Base-by-base conservation (phyloP, 1,140 invertebrate species). In the Magallana gigas region DNA sequence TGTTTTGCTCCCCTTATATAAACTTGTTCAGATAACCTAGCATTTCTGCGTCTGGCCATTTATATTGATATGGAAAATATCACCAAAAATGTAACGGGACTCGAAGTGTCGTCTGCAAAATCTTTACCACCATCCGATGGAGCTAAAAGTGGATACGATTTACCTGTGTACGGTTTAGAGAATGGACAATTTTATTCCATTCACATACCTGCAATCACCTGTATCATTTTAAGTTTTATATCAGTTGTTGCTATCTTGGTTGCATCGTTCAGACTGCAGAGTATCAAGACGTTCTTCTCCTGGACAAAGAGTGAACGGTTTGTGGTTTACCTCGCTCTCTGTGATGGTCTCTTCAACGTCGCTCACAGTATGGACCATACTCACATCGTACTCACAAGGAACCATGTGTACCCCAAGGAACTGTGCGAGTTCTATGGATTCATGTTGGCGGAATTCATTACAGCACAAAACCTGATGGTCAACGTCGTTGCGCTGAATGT, bases 401-500 rank as follows among this genome's bases (percentile, higher is more conserved):
- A 88, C 56, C 85, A 86, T 11, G 85, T 86, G 11, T 60, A 83
- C 58, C 88, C 88, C 9, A 82, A 57, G 4, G 64, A 76, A 62
- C 57, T 88, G 0, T 88, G 88, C 36, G 62, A 84, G 48, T 88
- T 88, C 82, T 88, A 88, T 48, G 88, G 84, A 8, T 88, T 88
- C 18, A 88, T 86, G 88, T 29, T 88, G 8, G 85, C 84, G 0
- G 84, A 86, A n/a, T 88, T 88, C 29, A 85, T 88, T 29, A 82
- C 87, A 18, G 87, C 87, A 6, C 88, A 88, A 23, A 88, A 83
- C 23, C 59, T 88, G 23, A 84, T 86, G 82, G 88, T 88, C 0
- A 86, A 88, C 59, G 57, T 88, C 23, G 88, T 88, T 8, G 88
- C 88, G 8, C 60, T 86, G n/a, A 88, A 88, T 59, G 88, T 83